phyloP scores from a whole-genome alignment of 2,797 vertebrate genomes.

The Enteromius afrohamiltoni region DNA sequence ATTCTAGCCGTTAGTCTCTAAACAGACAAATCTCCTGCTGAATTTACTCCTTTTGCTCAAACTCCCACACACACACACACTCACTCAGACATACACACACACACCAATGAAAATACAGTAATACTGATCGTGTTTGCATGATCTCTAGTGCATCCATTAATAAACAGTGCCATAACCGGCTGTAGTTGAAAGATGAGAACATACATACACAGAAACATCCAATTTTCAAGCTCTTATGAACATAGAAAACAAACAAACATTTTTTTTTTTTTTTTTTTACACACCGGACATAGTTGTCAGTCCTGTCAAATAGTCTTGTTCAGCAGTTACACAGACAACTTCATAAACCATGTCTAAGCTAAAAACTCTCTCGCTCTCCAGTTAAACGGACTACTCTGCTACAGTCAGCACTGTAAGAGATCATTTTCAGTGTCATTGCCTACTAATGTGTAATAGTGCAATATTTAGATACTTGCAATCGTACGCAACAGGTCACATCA shows the following conservation, averaged over 20 bases:
- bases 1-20: slow-evolving; percentile 38
- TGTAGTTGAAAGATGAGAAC: slow-evolving; percentile 41
- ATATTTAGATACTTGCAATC: slow-evolving; percentile 19
- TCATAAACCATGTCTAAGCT: slow-evolving; percentile 39
- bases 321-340: slow-evolving; percentile 37
- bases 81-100: not conserved
- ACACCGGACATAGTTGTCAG: slow-evolving; percentile 38
- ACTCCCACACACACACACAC: not conserved
- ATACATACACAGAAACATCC: slow-evolving; percentile 28
- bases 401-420: slow-evolving; percentile 10
- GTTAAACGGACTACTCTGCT: slow-evolving; percentile 18
- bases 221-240: slow-evolving; percentile 38
- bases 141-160: slow-evolving; percentile 48
- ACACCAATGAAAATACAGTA: slow-evolving; percentile 21
- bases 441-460: slow-evolving; percentile 39
- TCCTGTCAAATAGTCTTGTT: slow-evolving; percentile 44
- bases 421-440: slow-evolving; percentile 28
- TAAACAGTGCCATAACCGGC: slow-evolving; percentile 23
- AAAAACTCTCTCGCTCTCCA: slow-evolving; percentile 5
- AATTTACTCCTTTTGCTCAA: slow-evolving; percentile 7
- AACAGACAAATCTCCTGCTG: slow-evolving; percentile 21
- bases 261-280: not conserved
- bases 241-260: slow-evolving; percentile 40
- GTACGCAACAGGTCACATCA: not conserved
- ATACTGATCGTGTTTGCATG: slow-evolving; percentile 42